These are phyloP conservation scores for Octodonta nipae DNA, from an alignment of 2,888 invertebrate species.

Conservation along the genomic window DNA sequence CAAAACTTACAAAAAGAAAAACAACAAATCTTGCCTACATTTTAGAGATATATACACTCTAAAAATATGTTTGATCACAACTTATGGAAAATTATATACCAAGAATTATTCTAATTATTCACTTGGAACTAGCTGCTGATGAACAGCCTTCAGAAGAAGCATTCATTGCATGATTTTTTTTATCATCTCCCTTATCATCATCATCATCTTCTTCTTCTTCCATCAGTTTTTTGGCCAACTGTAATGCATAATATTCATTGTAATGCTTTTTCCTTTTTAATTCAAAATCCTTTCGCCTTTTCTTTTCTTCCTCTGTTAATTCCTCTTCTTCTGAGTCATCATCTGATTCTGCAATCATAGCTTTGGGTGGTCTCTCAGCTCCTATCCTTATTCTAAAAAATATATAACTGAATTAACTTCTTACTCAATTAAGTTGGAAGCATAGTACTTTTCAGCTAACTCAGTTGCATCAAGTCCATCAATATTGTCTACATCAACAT, in stretches of 20 bases:
- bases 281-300: conserved; percentile 69
- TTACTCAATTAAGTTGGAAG: background rate
- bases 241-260: conserved; percentile 91
- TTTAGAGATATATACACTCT: no score
- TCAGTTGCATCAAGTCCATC: conserved; percentile 56
- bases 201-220: conserved; percentile 82
- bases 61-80: no score
- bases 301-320: conserved; percentile 41
- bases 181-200: conserved; percentile 20
- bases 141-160: no score
- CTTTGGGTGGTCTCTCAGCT: conserved; percentile 36
- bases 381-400: conserved; percentile 31
- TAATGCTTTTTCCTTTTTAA: conserved; percentile 92
- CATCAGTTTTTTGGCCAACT: conserved; percentile 79
- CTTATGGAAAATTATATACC: no score
- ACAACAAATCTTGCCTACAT: no score
- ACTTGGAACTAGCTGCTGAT: no score
- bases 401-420: background rate
- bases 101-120: no score
- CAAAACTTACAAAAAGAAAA: no score
- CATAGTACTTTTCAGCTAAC: conserved; percentile 58
- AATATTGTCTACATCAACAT: conserved; percentile 42
- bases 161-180: background rate
- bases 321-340: conserved; percentile 30
- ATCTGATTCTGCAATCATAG: conserved; percentile 32